Evolutionary conservation across 2,888 invertebrate species (phyloP).

Genomic region (Penaeus monodon): DNA sequence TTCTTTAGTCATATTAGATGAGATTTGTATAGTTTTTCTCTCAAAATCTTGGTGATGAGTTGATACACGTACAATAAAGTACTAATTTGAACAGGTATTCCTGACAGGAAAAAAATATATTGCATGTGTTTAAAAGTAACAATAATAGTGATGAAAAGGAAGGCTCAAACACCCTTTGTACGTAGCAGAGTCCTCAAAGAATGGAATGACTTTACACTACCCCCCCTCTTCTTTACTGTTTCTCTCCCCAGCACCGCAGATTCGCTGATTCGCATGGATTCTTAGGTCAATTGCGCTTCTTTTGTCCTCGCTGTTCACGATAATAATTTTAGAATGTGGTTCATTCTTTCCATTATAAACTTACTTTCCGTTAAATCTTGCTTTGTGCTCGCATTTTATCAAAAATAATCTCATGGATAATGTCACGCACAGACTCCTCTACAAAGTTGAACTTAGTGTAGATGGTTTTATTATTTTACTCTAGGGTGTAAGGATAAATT

Average conservation of each 20-base stretch:
- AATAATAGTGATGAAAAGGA: too few species aligned
- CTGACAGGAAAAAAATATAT: too few species aligned
- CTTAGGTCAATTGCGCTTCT: constrained; percentile 35
- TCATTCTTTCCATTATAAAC: not conserved
- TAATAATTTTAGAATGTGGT: constrained; percentile 16
- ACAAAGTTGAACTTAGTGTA: too few species aligned
- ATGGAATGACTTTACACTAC: not conserved
- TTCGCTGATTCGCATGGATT: constrained; percentile 40
- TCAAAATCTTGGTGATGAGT: too few species aligned
- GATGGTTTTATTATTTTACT: too few species aligned
- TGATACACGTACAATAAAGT: too few species aligned
- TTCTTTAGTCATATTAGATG: too few species aligned
- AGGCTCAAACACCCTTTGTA: too few species aligned
- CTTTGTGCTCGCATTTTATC: not conserved
- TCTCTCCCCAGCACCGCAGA: constrained; percentile 30
- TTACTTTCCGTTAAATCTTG: not conserved
- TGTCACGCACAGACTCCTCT: not conserved
- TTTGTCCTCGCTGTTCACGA: not conserved
- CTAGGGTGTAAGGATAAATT: too few species aligned
- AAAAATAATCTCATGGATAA: not conserved
- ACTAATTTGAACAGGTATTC: too few species aligned
- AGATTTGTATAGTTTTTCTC: too few species aligned
- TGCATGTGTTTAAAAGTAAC: too few species aligned
- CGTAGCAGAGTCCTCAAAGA: constrained; percentile 9
- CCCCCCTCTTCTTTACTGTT: constrained; percentile 6